phyloP scores from a whole-genome alignment of 2,888 invertebrate species.

The Pterostichus niger region DNA sequence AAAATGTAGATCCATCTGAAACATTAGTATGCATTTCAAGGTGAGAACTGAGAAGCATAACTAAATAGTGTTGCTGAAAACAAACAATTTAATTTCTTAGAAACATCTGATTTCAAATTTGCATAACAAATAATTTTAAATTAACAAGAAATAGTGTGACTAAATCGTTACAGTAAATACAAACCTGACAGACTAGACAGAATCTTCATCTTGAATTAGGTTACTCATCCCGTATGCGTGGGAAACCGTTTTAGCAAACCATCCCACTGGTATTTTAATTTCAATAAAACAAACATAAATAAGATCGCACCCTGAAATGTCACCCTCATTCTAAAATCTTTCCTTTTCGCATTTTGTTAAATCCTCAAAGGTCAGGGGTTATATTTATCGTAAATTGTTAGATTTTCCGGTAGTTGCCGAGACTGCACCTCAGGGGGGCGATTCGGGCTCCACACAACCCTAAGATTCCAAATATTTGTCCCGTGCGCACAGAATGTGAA shows the following conservation, averaged over 20 bases:
- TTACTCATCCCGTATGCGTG: background rate
- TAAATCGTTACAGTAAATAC: background rate
- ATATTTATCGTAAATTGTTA: background rate
- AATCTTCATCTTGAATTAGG: conserved; percentile 13
- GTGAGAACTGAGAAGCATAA: background rate
- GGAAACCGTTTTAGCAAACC: conserved; percentile 22
- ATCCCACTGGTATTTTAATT: conserved; percentile 8
- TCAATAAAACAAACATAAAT: conserved; percentile 8
- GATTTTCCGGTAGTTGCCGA: conserved; percentile 5
- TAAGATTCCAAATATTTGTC: conserved; percentile 28
- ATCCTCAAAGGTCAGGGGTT: background rate
- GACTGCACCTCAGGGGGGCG: conserved; percentile 6
- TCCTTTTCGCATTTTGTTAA: background rate
- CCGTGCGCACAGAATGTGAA: conserved; percentile 42
- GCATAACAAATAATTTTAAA: conserved; percentile 11
- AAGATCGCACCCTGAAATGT: conserved; percentile 9
- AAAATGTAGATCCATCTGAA: conserved; percentile 2
- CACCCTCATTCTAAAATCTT: background rate
- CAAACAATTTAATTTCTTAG: conserved; percentile 9
- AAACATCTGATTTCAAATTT: conserved; percentile 7
- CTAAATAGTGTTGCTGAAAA: background rate
- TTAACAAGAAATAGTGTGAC: conserved; percentile 12
- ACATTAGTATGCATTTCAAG: background rate
- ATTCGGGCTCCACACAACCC: conserved; percentile 1
- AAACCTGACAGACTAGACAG: background rate